Conservation (phyloP, 2,113 vertebrate genomes). For the Oreochromis niloticus region DNA sequence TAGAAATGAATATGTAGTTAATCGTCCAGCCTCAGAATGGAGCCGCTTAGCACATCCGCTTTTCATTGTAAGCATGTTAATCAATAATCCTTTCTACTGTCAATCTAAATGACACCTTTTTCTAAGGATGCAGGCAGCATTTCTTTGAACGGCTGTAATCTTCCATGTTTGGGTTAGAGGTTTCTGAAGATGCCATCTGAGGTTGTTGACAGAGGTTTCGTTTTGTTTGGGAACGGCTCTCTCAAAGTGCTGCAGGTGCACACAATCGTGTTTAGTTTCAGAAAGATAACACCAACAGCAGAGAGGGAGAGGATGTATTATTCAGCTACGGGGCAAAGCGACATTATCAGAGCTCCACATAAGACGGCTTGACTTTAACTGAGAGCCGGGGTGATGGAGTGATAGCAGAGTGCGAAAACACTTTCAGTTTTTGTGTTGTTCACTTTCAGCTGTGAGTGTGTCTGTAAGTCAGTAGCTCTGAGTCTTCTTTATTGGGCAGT, state of each 20-base stretch:
- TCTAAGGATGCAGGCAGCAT: neutral
- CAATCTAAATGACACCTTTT: neutral
- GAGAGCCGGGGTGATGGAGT: neutral
- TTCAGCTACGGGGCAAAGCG: neutral
- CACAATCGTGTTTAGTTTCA: conserved; percentile 50
- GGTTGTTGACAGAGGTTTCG: conserved; percentile 28
- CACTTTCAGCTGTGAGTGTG: neutral
- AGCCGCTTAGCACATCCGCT: neutral
- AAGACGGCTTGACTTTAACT: neutral
- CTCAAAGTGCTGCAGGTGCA: conserved; percentile 54
- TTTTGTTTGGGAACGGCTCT: conserved; percentile 45
- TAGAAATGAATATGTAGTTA: neutral
- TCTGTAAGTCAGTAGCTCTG: neutral
- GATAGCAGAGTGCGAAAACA: neutral
- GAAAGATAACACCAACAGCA: neutral
- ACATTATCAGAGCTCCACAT: neutral
- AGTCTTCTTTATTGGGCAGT: neutral
- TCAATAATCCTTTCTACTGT: neutral
- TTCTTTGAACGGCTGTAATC: neutral
- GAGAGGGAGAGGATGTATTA: neutral
- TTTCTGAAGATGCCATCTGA: neutral
- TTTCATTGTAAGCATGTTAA: neutral
- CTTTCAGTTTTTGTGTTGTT: neutral
- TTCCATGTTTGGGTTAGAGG: conserved; percentile 39
- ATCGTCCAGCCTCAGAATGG: neutral